Percentiles rank a stretch among this genome's conserved stretches.
These are phyloP conservation scores for Agonum fuliginosum DNA, from an alignment of 2,888 invertebrate species.

Conservation along the genomic window DNA sequence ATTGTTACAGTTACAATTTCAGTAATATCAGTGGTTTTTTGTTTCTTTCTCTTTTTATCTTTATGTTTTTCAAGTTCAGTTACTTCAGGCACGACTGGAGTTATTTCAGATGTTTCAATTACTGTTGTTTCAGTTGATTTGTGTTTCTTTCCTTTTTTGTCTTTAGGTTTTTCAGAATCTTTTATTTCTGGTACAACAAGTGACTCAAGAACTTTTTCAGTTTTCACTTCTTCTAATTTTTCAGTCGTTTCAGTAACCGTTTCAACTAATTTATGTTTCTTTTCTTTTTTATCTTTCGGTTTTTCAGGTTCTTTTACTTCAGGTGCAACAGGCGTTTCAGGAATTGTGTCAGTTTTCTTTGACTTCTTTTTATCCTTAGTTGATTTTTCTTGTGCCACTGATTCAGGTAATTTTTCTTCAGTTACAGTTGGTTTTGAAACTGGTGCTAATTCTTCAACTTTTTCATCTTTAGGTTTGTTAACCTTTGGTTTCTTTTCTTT, in stretches of 20 bases:
- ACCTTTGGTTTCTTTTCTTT: conserved; percentile 22
- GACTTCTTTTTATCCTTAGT: not conserved
- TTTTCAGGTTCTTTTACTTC: not conserved
- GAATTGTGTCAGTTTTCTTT: not conserved
- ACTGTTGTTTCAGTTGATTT: conserved; percentile 6
- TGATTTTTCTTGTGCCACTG: not conserved
- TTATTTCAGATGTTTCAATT: not conserved
- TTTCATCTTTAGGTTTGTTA: conserved; percentile 25
- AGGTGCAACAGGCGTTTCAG: not conserved
- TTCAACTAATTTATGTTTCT: not conserved
- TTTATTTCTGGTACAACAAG: not conserved
- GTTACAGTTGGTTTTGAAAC: not conserved
- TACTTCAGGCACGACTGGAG: not conserved
- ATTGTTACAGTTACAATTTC: not conserved
- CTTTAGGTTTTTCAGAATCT: conserved; percentile 24
- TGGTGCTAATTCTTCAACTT: not conserved
- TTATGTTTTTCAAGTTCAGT: not conserved
- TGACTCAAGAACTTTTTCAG: not conserved
- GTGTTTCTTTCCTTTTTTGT: conserved; percentile 12
- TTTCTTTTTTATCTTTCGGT: not conserved
- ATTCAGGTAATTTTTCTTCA: not conserved
- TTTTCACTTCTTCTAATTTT: conserved; percentile 14
- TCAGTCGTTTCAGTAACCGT: not conserved
- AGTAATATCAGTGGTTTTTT: too few relatives aligned
- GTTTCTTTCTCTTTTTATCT: not conserved